Evolutionary conservation across 2,113 vertebrate genomes (phyloP), one percentile per base, ranked within the genome.

Genomic region (Nothobranchius kuhntae): DNA sequence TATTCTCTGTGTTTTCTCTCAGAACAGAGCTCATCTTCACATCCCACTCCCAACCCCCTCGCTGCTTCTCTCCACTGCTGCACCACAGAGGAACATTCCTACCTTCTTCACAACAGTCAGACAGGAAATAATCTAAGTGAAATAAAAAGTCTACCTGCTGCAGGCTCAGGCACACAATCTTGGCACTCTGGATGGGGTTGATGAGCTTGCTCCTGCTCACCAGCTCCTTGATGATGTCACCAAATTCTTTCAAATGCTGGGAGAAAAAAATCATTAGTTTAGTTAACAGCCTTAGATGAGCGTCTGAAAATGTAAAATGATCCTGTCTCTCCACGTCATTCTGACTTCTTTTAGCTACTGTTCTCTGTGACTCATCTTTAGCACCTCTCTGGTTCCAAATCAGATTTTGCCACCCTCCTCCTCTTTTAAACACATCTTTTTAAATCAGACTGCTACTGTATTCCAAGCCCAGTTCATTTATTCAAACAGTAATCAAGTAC

Each of bases 161-260:
- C 53, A 97, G 91, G 85, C 91, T 92, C 53, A 98, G 90, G 47
- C 95, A 92, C 40, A 98, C 74, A 0, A 92, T 94, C 73, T 53
- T 93, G 62, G 95, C 95, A n/a, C 94, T 95, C 61, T 91, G 89
- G 1, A 90, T 87, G 10, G 92, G 91, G 87, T 81, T 91, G 47
- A 96, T 93, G 58, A 89, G 90, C 64, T 93, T 95, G 13, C 81
- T 86, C 77, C 88, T 93, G 61, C 85, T 95, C 79, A 98, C 52
- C 0, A 90, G 95, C 78, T 96, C 94, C 82, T 95, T 98, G 73
- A 98, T 96, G 82, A 98, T 95, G 82, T 98, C 95, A 30, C 96
- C 96, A 11, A 93, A 98, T 77, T 96, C 94, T 36, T 71, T 90
- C 71, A 94, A 95, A 80, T 87, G 95, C 96, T 98, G 79, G 1